Base-by-base conservation (phyloP, 2,113 vertebrate genomes). In the Oreochromis aureus region DNA sequence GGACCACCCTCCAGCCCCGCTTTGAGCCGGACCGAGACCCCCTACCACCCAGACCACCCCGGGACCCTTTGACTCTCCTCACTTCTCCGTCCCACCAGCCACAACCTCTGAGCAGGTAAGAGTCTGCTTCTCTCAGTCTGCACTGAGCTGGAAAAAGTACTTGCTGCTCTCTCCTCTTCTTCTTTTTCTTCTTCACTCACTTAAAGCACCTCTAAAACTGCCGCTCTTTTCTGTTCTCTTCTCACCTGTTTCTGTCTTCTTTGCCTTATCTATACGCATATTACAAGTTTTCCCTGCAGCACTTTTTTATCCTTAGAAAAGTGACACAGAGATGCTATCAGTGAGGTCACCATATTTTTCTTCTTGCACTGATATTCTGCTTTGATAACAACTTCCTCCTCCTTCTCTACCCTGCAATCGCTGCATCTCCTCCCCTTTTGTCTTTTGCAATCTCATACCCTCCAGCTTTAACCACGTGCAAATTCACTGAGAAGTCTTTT, bases 31-130 rank as follows among this genome's bases (percentile, higher is more conserved):
- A 94, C 87, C 81, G 16, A 66, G 87, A 83, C 86, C 92, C 93
- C 79, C 86, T 13, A 85, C 93, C 91, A 80, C 91, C 93, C 88
- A 92, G 91, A 95, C 95, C 92, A 84, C 95, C 94, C 95, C 95
- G 41, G 96, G 95, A 96, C 95, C 96, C 95, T 96, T 96, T 95
- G 95, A 96, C 96, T 96, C 93, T 97, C 96, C 96, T 95, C 91
- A 95, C 94, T 95, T 96, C 94, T 96, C 95, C 95, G 79, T 95
- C 96, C 96, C 94, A 89, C 83, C 89, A 90, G 32, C 63, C 54
- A 58, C 6, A 69, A 56, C 81, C 80, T 86, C 89, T 83, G 54
- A 94, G 82, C 95, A 96, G 96, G 96, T 97, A 96, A 95, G 96
- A 93, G 22, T 88, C 53, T 19, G 39, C 24, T 84, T 78, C 12